Percentiles rank a stretch among this genome's conserved stretches.
Evolutionary conservation across 2,113 vertebrate species (phyloP).

Genomic region (Hippocampus barbouri): DNA sequence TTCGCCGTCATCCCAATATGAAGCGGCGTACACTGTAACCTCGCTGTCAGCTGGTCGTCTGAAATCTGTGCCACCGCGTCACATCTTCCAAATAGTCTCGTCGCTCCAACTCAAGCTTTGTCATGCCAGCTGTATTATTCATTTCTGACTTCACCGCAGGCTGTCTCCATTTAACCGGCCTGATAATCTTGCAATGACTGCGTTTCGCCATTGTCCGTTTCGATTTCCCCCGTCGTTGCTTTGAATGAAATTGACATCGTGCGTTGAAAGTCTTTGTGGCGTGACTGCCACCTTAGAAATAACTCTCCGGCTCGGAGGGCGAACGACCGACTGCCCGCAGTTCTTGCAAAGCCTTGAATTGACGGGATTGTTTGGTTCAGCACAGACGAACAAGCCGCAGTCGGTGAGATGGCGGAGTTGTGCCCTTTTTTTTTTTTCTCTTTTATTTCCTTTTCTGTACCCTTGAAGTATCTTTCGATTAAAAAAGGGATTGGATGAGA

Average conservation of each 20-base stretch:
- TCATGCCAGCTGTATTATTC: constrained; percentile 8
- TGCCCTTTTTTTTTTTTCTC: neutral
- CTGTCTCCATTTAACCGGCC: neutral
- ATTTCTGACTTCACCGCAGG: constrained; percentile 10
- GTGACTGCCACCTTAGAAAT: constrained; percentile 15
- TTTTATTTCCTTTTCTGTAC: neutral
- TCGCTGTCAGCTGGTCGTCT: constrained; percentile 3
- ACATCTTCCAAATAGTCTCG: neutral
- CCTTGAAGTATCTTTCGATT: neutral
- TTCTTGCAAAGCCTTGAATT: neutral
- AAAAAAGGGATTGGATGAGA: neutral
- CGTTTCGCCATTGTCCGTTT: constrained; percentile 10
- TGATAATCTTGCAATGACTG: constrained; percentile 7
- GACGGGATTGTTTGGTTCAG: constrained; percentile 1
- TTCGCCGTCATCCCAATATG: constrained; percentile 19
- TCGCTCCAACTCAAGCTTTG: neutral
- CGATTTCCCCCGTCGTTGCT: constrained; percentile 9
- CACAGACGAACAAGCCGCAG: neutral
- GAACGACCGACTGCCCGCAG: neutral
- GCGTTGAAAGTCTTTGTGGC: constrained; percentile 6
- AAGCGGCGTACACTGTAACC: constrained; percentile 7
- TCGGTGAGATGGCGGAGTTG: neutral
- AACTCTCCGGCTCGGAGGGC: constrained; percentile 1
- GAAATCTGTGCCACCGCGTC: constrained; percentile 1
- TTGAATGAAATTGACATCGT: constrained; percentile 22